Base-by-base conservation (phyloP, 2,888 invertebrate genomes). In the Pristionchus fissidentatus region DNA sequence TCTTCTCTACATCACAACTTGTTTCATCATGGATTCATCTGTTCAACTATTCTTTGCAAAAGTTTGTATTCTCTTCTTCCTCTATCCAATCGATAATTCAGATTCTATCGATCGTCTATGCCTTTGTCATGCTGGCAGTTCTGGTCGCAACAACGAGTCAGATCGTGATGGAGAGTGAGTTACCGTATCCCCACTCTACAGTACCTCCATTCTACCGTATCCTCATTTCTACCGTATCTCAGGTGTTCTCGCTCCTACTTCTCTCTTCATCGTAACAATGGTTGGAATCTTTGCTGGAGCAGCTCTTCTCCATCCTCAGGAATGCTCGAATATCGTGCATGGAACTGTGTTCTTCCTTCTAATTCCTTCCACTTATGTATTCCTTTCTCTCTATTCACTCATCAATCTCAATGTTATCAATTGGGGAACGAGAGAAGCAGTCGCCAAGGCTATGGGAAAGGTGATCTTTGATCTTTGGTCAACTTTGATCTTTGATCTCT, bases 321-420 rank as follows among this genome's bases (percentile, higher is more conserved):
- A 92, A 83, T 92, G 92, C 87, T 85, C 86, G 41, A 92, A 92
- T 85, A 90, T 92, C 84, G 87, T 92, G 32, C 91, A 90, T 78
- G 93, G 93, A 95, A 85, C 95, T 43, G 89, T 97, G 60, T 97
- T 97, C 93, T 96, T 96, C 92, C 95, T 97, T 75, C 96, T 97
- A 8, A 96, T 97, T 82, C 97, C 97, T 0, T 96, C 96, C 87
- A 97, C 97, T 95, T 97, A 97, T 93, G 95, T 97, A 94, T 93
- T 97, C 92, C 94, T 97, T 83, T 95, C 97, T 87, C 95, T 97
- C 84, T 97, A 96, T 92, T 96, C 97, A 0, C 94, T 97, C 41
- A 96, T 97, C 92, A 97, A 97, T 93, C 94, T 97, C 93, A 96
- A 97, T 93, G 96, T 96, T 91, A 96, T 97, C 4, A 95, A 96